Evolutionary conservation across 1,140 invertebrate genomes (phyloP), one percentile per base, ranked within the genome.

Genomic region (Acyrthosiphon pisum): DNA sequence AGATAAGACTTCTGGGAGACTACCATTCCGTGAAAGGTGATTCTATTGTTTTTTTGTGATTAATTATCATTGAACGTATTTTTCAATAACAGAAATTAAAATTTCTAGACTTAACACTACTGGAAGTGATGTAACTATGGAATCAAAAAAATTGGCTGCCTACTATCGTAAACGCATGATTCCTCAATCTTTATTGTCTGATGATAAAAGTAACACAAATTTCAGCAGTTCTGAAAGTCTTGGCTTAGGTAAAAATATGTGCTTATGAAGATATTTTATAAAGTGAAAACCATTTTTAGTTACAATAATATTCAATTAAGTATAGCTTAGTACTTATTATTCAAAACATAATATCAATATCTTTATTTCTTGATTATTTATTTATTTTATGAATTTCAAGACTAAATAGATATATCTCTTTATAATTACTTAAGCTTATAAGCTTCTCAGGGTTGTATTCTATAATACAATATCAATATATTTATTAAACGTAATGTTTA

Each of bases 191-290:
- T 96, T 96, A 81, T 95, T 96, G 23, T 94, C 96, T 94, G 95
- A 96, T n/a, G 95, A 96, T 94, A 96, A 96, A 93, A 95, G 96
- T 94, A 96, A 95, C 94, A 96, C 96, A 94, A 96, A 97, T 94
- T 97, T 97, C 94, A 97, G 97, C 94, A 97, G 97, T 94, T 96
- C 95, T 94, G 97, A 97, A 95, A 97, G 97, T 95, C 96, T 97
- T 93, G 96, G 96, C 92, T 95, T 95, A 35, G 89, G 89, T 90
- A 90, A 60, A 41, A 90, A 56, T 95, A 94, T 94, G 88, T 94
- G 26, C 95, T 95, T 53, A 53, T 23, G 0, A 37, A n/a, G 14
- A 46, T 84, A 84, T 41, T 41, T 41, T 84, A 41, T 8, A 84
- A 76, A n/a, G n/a, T 4, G 4, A n/a, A 0, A 76, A 35, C 6